Conservation (phyloP, 2,113 vertebrate genomes). For the Chionomys nivalis region DNA sequence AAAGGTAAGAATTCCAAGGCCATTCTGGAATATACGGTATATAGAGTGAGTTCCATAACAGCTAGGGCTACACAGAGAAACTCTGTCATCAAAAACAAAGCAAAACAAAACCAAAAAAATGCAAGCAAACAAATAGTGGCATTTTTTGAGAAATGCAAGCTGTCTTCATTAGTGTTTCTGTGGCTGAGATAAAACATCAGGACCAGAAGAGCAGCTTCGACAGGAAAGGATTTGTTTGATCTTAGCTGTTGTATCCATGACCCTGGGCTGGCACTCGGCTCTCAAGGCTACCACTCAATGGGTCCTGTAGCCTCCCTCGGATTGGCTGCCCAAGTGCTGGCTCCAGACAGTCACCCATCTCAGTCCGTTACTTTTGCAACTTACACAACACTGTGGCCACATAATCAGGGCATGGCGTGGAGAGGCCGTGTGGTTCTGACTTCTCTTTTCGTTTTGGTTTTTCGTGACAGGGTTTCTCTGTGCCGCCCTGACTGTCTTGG, state of each 20-base stretch:
- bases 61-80: neutral
- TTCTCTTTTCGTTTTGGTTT: neutral
- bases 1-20: neutral
- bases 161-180: neutral
- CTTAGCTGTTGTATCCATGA: neutral
- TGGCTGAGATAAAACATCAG: neutral
- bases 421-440: neutral
- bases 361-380: neutral
- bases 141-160: neutral
- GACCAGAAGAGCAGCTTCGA: neutral
- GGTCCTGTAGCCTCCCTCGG: neutral
- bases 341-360: neutral
- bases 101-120: too few relatives aligned
- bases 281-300: too few relatives aligned
- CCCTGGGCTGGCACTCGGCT: neutral
- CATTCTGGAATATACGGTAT: neutral
- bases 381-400: neutral
- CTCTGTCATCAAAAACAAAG: too few relatives aligned
- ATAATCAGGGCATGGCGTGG: neutral
- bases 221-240: neutral
- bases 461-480: too few relatives aligned
- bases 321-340: neutral
- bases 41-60: neutral
- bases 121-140: neutral
- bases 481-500: too few relatives aligned